Percentiles rank a stretch among this genome's conserved stretches.
Evolutionary conservation across 1,140 invertebrate species (phyloP).

Genomic region (Formica exsecta): DNA sequence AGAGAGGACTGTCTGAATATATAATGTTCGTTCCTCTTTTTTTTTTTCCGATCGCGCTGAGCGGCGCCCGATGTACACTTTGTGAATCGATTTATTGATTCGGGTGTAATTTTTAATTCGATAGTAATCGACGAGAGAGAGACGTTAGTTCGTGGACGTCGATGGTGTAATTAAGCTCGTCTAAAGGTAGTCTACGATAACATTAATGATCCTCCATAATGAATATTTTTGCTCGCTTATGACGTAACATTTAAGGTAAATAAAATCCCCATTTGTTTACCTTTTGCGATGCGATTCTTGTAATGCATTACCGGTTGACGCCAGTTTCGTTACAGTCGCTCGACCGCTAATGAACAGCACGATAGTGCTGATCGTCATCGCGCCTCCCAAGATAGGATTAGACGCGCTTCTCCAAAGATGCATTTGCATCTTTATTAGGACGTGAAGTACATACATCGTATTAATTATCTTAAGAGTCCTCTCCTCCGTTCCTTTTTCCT

Average conservation of each 20-base stretch:
- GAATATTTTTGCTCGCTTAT: background rate
- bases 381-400: slow-evolving; percentile 4
- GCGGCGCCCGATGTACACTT: background rate
- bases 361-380: background rate
- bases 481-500: background rate
- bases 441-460: background rate
- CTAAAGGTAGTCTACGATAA: no score
- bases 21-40: background rate
- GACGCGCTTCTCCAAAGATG: background rate
- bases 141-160: background rate
- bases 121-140: background rate
- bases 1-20: slow-evolving; percentile 1
- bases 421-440: slow-evolving; percentile 49
- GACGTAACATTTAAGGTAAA: background rate
- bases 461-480: slow-evolving; percentile 19
- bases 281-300: background rate
- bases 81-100: slow-evolving; percentile 8
- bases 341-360: background rate
- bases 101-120: slow-evolving; percentile 13
- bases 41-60: background rate
- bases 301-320: background rate
- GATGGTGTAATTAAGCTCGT: background rate
- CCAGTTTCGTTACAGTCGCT: background rate
- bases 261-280: background rate
- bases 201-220: background rate